Evolutionary conservation across 2,797 vertebrate genomes (phyloP).

Genomic region (Lepus oiostolus): DNA sequence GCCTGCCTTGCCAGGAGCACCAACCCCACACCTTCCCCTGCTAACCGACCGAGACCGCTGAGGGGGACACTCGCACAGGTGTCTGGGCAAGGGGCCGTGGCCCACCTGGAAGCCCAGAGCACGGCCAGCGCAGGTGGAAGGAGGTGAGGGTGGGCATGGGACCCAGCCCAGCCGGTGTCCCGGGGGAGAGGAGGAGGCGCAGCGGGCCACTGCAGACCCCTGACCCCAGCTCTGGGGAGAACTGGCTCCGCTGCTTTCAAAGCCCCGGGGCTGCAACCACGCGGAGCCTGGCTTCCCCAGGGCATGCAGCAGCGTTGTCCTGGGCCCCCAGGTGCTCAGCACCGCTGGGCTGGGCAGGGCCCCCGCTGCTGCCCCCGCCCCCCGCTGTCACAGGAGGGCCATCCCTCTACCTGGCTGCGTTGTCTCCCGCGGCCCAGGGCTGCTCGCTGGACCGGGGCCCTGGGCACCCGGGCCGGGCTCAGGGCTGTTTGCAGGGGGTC

Average conservation of each 20-base stretch:
- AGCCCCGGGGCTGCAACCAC: background rate
- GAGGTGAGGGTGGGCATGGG: background rate
- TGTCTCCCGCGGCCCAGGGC: no score
- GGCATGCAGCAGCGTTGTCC: background rate
- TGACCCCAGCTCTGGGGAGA: background rate
- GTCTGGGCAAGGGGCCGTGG: accelerated
- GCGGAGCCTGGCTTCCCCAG: background rate
- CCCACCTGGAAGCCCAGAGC: accelerated
- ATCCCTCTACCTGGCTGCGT: accelerated
- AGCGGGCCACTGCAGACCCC: no score
- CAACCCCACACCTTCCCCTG: background rate
- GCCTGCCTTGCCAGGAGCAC: accelerated
- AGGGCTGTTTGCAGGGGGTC: no score
- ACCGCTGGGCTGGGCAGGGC: background rate
- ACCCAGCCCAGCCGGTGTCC: no score
- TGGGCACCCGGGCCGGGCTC: no score
- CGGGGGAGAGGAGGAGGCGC: no score
- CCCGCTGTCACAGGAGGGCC: background rate
- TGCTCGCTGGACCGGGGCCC: no score
- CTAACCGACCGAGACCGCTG: background rate
- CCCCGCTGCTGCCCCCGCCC: background rate
- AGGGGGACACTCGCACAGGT: accelerated
- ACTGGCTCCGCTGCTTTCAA: no score
- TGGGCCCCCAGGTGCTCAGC: accelerated
- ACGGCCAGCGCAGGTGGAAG: accelerated